These are phyloP conservation scores for Cantharis flavilabris DNA, from an alignment of 2,888 invertebrate genomes.

Conservation along the genomic window DNA sequence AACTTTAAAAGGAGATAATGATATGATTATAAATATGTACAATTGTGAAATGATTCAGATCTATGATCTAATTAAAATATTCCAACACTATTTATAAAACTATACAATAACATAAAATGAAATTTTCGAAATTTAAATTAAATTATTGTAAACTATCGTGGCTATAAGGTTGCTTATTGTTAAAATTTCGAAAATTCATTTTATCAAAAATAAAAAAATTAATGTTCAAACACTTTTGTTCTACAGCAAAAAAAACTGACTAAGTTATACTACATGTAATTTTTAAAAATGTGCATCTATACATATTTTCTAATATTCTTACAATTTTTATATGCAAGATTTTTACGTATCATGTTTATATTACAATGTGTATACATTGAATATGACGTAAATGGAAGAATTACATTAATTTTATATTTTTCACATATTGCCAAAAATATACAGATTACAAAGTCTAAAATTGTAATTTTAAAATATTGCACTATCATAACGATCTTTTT, in stretches of 20 bases:
- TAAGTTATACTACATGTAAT: slow-evolving; percentile 51
- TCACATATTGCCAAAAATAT: slow-evolving; percentile 51
- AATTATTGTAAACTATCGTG: slow-evolving; percentile 37
- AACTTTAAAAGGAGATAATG: slow-evolving; percentile 80
- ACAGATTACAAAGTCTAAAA: slow-evolving; percentile 37
- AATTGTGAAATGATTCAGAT: slow-evolving; percentile 55
- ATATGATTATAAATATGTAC: slow-evolving; percentile 69
- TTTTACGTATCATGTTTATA: slow-evolving; percentile 52
- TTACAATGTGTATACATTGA: slow-evolving; percentile 54
- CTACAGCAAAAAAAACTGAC: slow-evolving; percentile 48
- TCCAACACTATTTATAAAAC: slow-evolving; percentile 55
- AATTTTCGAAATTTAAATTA: slow-evolving; percentile 40
- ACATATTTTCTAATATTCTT: slow-evolving; percentile 35
- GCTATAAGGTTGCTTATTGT: slow-evolving; percentile 37
- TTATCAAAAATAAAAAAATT: slow-evolving; percentile 30
- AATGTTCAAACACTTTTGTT: slow-evolving; percentile 42
- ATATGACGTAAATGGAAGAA: slow-evolving; percentile 50
- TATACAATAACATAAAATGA: slow-evolving; percentile 51
- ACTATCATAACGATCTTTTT: slow-evolving; percentile 41
- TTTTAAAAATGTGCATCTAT: slow-evolving; percentile 55
- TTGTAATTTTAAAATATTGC: slow-evolving; percentile 50
- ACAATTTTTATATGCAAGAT: slow-evolving; percentile 20
- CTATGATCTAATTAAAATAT: slow-evolving; percentile 60
- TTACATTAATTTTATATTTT: slow-evolving; percentile 44
- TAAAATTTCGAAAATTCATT: slow-evolving; percentile 37